Evolutionary conservation across 2,888 invertebrate genomes (phyloP).

Genomic region (Andrena hattorfiana): DNA sequence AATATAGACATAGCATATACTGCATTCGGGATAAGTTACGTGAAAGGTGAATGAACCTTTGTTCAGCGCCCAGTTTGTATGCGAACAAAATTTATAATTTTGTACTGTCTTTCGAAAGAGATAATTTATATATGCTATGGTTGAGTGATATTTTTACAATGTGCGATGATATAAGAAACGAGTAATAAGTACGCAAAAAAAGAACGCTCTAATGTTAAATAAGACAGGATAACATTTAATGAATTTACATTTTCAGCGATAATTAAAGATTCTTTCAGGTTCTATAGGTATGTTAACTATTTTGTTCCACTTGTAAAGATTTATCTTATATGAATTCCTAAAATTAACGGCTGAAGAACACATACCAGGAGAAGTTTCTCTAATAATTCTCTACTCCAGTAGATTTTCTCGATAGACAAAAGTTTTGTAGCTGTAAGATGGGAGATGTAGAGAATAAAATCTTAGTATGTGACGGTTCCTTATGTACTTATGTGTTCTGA

Average conservation of each 20-base stretch:
- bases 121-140: slow-evolving; percentile 38
- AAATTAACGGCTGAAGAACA: slow-evolving; percentile 79
- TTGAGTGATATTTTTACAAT: slow-evolving; percentile 54
- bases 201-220: slow-evolving; percentile 53
- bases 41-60: slow-evolving; percentile 53
- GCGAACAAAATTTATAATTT: slow-evolving; percentile 46
- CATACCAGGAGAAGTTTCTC: slow-evolving; percentile 78
- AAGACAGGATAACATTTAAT: slow-evolving; percentile 62
- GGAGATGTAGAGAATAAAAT: slow-evolving; percentile 79
- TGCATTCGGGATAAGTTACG: slow-evolving; percentile 54
- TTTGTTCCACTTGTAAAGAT: slow-evolving; percentile 83
- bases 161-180: slow-evolving; percentile 60
- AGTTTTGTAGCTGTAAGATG: slow-evolving; percentile 75
- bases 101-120: slow-evolving; percentile 54
- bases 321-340: slow-evolving; percentile 72
- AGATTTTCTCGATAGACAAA: slow-evolving; percentile 76
- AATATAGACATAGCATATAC: slow-evolving; percentile 58
- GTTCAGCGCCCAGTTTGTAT: slow-evolving; percentile 49
- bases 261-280: slow-evolving; percentile 82
- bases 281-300: slow-evolving; percentile 84
- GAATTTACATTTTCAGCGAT: slow-evolving; percentile 80
- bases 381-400: slow-evolving; percentile 75
- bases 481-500: slow-evolving; percentile 85
- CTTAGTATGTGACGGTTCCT: slow-evolving; percentile 84
- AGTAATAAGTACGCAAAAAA: slow-evolving; percentile 53